These are phyloP conservation scores for Pachymerium ferrugineum DNA, from an alignment of 2,888 invertebrate species.

Conservation along the genomic window DNA sequence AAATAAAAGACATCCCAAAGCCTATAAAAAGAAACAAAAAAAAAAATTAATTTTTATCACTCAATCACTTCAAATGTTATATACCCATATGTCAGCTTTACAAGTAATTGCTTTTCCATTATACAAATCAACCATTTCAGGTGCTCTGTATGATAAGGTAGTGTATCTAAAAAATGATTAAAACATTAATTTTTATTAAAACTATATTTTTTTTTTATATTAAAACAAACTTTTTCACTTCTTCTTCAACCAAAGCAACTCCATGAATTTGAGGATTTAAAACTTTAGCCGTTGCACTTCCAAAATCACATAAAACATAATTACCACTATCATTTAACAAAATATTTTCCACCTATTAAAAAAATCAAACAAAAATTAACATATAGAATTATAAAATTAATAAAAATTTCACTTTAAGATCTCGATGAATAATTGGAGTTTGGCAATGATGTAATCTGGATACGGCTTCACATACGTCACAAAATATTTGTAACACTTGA, in stretches of 20 bases:
- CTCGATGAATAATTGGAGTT: slow-evolving; percentile 86
- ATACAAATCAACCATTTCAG: slow-evolving; percentile 91
- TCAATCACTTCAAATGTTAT: slow-evolving; percentile 35
- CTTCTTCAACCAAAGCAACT: slow-evolving; percentile 68
- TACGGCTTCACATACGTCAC: slow-evolving; percentile 86
- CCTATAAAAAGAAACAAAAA: slow-evolving; percentile 52
- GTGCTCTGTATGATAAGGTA: slow-evolving; percentile 79
- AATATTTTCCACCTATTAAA: slow-evolving; percentile 74
- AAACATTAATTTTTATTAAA: background rate
- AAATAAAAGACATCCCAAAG: slow-evolving; percentile 79
- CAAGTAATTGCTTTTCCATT: slow-evolving; percentile 73
- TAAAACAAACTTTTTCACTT: slow-evolving; percentile 60
- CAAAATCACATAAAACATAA: slow-evolving; percentile 88
- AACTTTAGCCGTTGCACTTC: slow-evolving; percentile 79
- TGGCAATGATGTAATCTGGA: slow-evolving; percentile 85
- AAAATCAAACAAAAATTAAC: slow-evolving; percentile 3
- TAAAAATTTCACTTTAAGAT: slow-evolving; percentile 63
- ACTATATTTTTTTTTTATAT: background rate
- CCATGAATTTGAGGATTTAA: slow-evolving; percentile 64
- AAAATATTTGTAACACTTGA: slow-evolving; percentile 80
- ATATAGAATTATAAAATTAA: background rate
- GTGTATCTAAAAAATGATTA: slow-evolving; percentile 58
- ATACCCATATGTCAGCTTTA: slow-evolving; percentile 82
- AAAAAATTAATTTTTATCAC: slow-evolving; percentile 2
- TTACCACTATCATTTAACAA: slow-evolving; percentile 70